phyloP scores from a whole-genome alignment of 2,888 invertebrate species.

The Graphium colonna region DNA sequence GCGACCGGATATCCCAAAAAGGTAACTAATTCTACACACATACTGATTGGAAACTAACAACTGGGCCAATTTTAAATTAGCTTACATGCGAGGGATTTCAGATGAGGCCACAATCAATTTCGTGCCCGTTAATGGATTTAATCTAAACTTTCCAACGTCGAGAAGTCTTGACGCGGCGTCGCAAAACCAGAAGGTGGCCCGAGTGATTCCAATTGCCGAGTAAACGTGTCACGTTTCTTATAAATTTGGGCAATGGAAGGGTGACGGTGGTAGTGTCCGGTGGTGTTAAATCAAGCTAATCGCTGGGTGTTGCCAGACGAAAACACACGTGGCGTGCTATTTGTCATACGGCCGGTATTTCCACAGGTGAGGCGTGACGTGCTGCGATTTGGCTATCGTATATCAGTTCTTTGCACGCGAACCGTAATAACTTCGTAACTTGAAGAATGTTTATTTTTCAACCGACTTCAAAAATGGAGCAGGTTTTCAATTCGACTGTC shows the following conservation, averaged over 20 bases:
- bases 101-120: slow-evolving; percentile 18
- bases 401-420: too few relatives aligned
- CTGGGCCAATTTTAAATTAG: background rate
- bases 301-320: background rate
- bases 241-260: slow-evolving; percentile 17
- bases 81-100: slow-evolving; percentile 1
- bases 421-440: too few relatives aligned
- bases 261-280: slow-evolving; percentile 10
- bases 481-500: too few relatives aligned
- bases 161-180: slow-evolving; percentile 22
- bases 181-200: slow-evolving; percentile 19
- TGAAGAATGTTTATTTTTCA: too few relatives aligned
- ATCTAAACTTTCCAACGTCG: slow-evolving; percentile 20
- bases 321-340: background rate
- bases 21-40: too few relatives aligned
- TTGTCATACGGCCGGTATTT: too few relatives aligned
- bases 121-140: slow-evolving; percentile 18
- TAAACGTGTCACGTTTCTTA: slow-evolving; percentile 18
- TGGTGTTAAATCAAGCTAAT: slow-evolving; percentile 2
- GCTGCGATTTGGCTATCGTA: too few relatives aligned
- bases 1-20: too few relatives aligned
- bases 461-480: too few relatives aligned
- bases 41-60: too few relatives aligned
- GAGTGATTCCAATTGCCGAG: slow-evolving; percentile 21
- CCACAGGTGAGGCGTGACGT: too few relatives aligned